Base-by-base conservation (phyloP, 2,888 invertebrate genomes). In the Horisme vitalbata region DNA sequence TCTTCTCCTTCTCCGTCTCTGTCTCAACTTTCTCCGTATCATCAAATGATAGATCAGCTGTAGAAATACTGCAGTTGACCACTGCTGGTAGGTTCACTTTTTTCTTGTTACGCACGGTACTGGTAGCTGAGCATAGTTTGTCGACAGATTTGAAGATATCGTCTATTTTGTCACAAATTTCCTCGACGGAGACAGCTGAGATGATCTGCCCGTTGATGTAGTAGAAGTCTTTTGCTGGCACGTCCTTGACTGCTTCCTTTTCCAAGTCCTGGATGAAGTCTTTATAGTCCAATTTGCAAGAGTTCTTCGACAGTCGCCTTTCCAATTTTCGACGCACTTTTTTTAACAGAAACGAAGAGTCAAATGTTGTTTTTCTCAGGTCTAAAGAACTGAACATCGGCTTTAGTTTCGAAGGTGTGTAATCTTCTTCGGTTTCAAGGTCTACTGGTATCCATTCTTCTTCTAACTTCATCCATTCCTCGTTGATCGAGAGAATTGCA, bases 121-220 rank as follows among this genome's bases (percentile, higher is more conserved):
- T 78, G 0, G 80, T 78, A 0, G 75, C 74, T 0, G 79, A 75
- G 7, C 71, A 75, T 0, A 88, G 54, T 28, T 80, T 80, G 9
- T 88, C 86, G 2, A 89, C 77, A 1, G 88, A 87, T 51, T 77
- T 81, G 56, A 89, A 88, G 1, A 88, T 72, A 3, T 81, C 74
- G 30, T 89, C 88, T 8, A 87, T 87, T 41, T 71, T 71, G 7
- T 73, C 68, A 34, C 87, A 87, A 4, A 87, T 83, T 1, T 81
- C 75, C 53, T 87, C 85, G 0, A 85, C 76, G 0, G 87, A 86
- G 0, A 62, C 63, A 0, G 84, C 85, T 1, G 87, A 85, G 0
- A 83, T 56, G 1, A 85, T 74, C 34, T 85, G 77, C 0, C 83
- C 83, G 49, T 71, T 78, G 41, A 83, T 61, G 53, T 60, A 77